These are phyloP conservation scores for Otolemur garnettii DNA, from an alignment of 2,113 vertebrate species.

Conservation along the genomic window DNA sequence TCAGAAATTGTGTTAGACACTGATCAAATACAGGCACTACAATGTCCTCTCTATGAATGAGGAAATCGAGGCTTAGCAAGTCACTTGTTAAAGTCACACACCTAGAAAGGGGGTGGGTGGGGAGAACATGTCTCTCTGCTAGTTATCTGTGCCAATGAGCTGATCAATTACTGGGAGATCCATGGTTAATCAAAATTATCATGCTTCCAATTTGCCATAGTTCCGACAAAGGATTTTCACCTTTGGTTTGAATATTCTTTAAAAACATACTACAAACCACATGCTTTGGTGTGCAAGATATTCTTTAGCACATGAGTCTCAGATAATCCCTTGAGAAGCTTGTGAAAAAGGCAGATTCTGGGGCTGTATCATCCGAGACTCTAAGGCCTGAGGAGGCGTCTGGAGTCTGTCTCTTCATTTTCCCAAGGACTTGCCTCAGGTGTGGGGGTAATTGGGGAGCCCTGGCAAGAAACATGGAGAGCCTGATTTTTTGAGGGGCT, in stretches of 20 bases:
- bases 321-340: background rate
- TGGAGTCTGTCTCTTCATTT: background rate
- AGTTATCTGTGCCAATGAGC: background rate
- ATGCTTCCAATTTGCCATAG: background rate
- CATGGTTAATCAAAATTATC: constrained; percentile 7
- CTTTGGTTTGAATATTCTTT: constrained; percentile 17
- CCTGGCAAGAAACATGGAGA: background rate
- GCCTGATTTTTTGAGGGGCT: background rate
- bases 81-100: background rate
- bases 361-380: background rate
- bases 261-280: background rate
- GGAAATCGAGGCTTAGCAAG: background rate
- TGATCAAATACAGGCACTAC: background rate
- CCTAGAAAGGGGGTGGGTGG: background rate
- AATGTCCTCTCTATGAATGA: background rate
- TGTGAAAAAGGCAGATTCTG: background rate
- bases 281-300: constrained; percentile 32
- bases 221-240: background rate
- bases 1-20: constrained; percentile 28
- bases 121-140: background rate
- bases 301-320: background rate
- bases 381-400: background rate
- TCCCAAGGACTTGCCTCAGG: background rate
- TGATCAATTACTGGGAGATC: background rate
- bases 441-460: no score